Evolutionary conservation across 2,888 invertebrate species (phyloP).

Genomic region (Aphodius sticticus): DNA sequence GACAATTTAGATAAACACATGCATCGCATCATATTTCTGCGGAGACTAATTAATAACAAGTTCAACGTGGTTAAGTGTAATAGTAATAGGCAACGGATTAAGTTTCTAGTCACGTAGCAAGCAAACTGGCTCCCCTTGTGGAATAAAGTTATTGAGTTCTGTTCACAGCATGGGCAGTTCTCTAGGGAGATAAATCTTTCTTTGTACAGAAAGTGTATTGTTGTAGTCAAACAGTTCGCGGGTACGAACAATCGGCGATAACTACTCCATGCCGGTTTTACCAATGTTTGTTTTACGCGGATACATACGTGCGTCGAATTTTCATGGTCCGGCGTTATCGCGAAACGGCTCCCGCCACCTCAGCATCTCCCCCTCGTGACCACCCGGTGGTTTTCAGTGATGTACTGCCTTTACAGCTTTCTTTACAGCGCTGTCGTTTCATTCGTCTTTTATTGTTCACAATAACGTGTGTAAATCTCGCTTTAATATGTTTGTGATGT

Average conservation of each 20-base stretch:
- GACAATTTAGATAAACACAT: no score
- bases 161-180: not conserved
- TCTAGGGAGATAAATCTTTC: not conserved
- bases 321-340: not conserved
- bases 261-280: not conserved
- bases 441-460: not conserved
- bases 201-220: constrained; percentile 4
- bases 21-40: no score
- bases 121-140: not conserved
- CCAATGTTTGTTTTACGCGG: constrained; percentile 4
- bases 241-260: not conserved
- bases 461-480: not conserved
- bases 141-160: constrained; percentile 4
- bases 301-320: constrained; percentile 4
- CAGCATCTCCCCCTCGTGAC: not conserved
- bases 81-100: not conserved
- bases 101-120: not conserved
- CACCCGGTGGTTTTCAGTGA: not conserved
- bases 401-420: not conserved
- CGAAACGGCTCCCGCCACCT: not conserved
- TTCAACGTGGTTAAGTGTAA: not conserved
- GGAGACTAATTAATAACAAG: not conserved
- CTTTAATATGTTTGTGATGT: not conserved
- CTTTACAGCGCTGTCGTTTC: not conserved
- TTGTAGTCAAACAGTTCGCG: constrained; percentile 4